Percentiles rank a stretch among this genome's conserved stretches.
phyloP scores from a whole-genome alignment of 2,797 vertebrate species.

The Tamandua tetradactyla region DNA sequence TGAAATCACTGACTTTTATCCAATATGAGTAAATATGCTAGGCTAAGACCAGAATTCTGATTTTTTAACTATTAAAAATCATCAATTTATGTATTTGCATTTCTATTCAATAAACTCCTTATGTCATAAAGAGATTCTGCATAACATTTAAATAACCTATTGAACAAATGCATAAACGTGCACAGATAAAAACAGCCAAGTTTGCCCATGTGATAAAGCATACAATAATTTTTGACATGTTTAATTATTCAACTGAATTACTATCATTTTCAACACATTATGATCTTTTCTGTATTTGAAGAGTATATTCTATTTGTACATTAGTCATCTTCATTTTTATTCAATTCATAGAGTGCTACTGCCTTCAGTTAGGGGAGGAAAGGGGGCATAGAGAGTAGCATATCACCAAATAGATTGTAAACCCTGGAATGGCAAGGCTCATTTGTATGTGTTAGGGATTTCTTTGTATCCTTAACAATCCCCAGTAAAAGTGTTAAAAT shows the following conservation, averaged over 20 bases:
- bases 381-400: not conserved
- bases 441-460: not conserved
- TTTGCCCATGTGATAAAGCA: not conserved
- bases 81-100: not conserved
- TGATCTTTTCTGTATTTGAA: not conserved
- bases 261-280: not conserved
- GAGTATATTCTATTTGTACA: conserved; percentile 10
- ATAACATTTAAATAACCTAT: not conserved
- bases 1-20: not conserved
- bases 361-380: not conserved
- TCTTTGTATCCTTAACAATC: not conserved
- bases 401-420: not conserved
- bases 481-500: conserved; percentile 26
- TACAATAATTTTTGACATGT: not conserved
- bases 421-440: not conserved
- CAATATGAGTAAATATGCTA: conserved; percentile 14
- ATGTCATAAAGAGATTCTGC: not conserved
- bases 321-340: conserved; percentile 6
- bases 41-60: not conserved
- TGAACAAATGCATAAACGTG: not conserved
- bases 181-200: not conserved
- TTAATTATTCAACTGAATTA: conserved; percentile 18
- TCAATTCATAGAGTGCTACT: not conserved
- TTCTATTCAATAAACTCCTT: not conserved
- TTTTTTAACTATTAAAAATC: conserved; percentile 29